Base-by-base conservation (phyloP, 1,140 invertebrate species). In the Leptopilina boulardi region DNA sequence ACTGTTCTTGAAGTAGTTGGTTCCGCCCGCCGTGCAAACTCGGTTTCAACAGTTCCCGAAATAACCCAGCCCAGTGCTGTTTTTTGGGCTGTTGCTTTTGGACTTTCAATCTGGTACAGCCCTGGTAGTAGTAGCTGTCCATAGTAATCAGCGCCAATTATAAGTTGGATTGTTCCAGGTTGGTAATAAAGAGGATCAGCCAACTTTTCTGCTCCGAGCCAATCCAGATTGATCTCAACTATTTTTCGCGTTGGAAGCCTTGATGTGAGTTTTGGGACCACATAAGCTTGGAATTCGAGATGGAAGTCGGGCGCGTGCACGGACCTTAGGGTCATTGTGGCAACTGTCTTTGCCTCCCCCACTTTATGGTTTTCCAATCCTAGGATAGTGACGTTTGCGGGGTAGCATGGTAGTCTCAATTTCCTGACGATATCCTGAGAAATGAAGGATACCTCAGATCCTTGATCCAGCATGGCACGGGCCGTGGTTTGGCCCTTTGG, bases 391-490 rank as follows among this genome's bases (percentile, higher is more conserved):
- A 73, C 71, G 9, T 70, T 26, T n/a, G 47, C 15, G 1, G 21
- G 44, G 3, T 56, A 5, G n/a, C 77, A 66, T 19, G 10, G 56
- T 5, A 85, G 42, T 0, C 72, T 47, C 21, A 85, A 70, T 10
- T 77, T 19, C 47, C 82, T 78, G 41, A 71, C 75, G 5, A 80
- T 74, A n/a, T 73, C 71, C 74, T 81, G 79, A 10, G 77, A 75
- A n/a, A 84, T 78, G 11, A 84, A 77, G 8, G 78, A 76, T 11
- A 70, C 75, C 44, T 85, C 74, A 0, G 77, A 84, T 3, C 83
- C 82, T 71, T 84, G 84, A 73, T 85, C 82, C 6, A 84, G 56
- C 2, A 84, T 70, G 3, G 76, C 82, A 23, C 79, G 15, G 44
- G 78, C 75, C 3, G 11, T 13, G 3, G 15, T 54, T 2, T 15